Evolutionary conservation across 1,140 invertebrate species (phyloP).

Genomic region (Drusus annulatus): DNA sequence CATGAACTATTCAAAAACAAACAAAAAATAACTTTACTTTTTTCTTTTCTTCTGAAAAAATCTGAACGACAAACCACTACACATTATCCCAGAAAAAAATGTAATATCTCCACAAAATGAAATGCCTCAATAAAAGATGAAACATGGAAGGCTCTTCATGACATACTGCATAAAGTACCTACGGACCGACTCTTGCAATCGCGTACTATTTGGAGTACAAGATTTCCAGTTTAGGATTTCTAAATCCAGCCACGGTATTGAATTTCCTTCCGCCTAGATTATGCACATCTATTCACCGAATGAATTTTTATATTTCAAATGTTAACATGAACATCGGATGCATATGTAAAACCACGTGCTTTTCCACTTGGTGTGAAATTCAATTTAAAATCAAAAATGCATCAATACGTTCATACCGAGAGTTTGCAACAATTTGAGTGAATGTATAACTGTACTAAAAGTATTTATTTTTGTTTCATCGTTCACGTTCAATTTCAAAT

Average conservation of each 20-base stretch:
- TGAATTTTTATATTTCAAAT: slow-evolving; percentile 29
- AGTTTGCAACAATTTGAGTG: too few species aligned
- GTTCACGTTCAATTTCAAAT: too few species aligned
- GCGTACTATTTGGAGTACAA: slow-evolving; percentile 27
- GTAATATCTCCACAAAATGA: slow-evolving; percentile 48
- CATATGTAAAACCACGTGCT: slow-evolving; percentile 5
- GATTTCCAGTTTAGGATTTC: slow-evolving; percentile 18
- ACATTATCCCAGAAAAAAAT: slow-evolving; percentile 32
- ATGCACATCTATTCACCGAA: slow-evolving; percentile 20
- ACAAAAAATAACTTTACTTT: too few species aligned
- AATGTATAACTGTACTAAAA: too few species aligned
- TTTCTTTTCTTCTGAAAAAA: too few species aligned
- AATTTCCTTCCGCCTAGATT: slow-evolving; percentile 11
- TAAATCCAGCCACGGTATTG: slow-evolving; percentile 35
- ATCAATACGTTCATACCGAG: too few species aligned
- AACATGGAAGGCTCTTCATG: slow-evolving; percentile 38
- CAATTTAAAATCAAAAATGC: too few species aligned
- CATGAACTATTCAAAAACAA: too few species aligned
- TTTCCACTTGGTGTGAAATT: not conserved
- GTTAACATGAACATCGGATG: slow-evolving; percentile 8
- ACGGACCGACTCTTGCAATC: not conserved
- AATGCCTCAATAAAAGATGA: slow-evolving; percentile 48
- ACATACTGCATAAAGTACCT: not conserved
- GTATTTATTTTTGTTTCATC: too few species aligned
- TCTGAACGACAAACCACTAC: not conserved